phyloP scores from a whole-genome alignment of 2,797 vertebrate species.

The Loriculus beryllinus region DNA sequence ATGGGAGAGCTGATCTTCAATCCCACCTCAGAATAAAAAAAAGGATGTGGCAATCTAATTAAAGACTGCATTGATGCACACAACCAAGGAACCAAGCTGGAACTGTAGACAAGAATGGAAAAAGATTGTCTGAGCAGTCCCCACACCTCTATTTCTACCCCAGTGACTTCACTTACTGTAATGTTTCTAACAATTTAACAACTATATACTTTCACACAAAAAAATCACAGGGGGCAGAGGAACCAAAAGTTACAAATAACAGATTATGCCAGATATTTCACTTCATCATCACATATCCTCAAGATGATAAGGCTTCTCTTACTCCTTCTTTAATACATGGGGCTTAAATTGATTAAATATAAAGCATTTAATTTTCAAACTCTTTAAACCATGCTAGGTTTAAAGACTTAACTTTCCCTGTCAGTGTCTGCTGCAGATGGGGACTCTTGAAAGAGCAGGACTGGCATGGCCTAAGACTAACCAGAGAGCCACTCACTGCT shows the following conservation, averaged over 20 bases:
- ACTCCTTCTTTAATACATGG: not conserved
- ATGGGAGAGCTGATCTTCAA: not conserved
- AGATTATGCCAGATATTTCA: not conserved
- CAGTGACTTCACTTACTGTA: slow-evolving; percentile 5
- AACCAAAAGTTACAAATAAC: not conserved
- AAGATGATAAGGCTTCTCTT: not conserved
- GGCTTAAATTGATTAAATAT: not conserved
- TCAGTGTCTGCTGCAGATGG: not conserved
- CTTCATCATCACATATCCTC: not conserved
- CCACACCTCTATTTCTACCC: not conserved
- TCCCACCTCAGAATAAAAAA: not conserved
- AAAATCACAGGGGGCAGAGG: not conserved
- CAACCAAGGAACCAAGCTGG: not conserved
- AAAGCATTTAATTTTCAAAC: not conserved
- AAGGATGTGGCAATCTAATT: not conserved
- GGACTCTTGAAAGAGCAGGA: not conserved
- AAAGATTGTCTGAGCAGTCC: not conserved
- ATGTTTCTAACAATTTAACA: not conserved
- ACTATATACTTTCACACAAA: not conserved
- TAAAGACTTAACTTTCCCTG: not conserved
- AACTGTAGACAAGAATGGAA: slow-evolving; percentile 2
- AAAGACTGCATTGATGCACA: not conserved
- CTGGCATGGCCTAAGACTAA: not conserved
- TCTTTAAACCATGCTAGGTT: not conserved
- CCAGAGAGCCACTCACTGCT: not conserved